Conservation (phyloP, 2,113 vertebrate genomes). For the rat (Rattus norvegicus) region DNA sequence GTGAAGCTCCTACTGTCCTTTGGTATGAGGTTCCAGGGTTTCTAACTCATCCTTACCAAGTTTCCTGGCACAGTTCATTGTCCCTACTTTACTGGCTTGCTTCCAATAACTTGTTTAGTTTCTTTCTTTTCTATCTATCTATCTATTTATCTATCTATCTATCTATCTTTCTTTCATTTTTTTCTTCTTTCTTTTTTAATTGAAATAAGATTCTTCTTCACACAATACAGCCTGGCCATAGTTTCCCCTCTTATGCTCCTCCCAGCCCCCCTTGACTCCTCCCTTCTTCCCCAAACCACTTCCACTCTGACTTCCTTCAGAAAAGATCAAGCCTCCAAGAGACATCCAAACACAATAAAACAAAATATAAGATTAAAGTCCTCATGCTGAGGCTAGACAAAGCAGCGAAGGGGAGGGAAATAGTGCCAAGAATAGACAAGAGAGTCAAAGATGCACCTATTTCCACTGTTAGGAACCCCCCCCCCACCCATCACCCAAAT, state of each 20-base stretch:
- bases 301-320: not conserved
- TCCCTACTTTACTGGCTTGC: too few species aligned
- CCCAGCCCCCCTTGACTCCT: not conserved
- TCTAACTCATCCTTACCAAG: too few species aligned
- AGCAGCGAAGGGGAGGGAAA: too few species aligned
- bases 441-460: too few species aligned
- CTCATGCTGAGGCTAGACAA: too few species aligned
- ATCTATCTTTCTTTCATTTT: too few species aligned
- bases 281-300: not conserved
- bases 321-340: not conserved
- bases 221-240: not conserved
- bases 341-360: not conserved
- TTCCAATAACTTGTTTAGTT: not conserved
- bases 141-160: too few species aligned
- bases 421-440: too few species aligned
- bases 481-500: not conserved
- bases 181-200: not conserved
- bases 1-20: too few species aligned
- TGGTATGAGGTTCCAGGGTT: too few species aligned
- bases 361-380: not conserved
- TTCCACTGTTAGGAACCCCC: not conserved
- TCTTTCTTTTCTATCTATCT: not conserved
- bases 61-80: too few species aligned
- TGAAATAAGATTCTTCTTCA: not conserved
- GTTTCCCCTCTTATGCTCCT: too few species aligned